Evolutionary conservation across 2,113 vertebrate species (phyloP).

Genomic region (Tetrao urogallus): DNA sequence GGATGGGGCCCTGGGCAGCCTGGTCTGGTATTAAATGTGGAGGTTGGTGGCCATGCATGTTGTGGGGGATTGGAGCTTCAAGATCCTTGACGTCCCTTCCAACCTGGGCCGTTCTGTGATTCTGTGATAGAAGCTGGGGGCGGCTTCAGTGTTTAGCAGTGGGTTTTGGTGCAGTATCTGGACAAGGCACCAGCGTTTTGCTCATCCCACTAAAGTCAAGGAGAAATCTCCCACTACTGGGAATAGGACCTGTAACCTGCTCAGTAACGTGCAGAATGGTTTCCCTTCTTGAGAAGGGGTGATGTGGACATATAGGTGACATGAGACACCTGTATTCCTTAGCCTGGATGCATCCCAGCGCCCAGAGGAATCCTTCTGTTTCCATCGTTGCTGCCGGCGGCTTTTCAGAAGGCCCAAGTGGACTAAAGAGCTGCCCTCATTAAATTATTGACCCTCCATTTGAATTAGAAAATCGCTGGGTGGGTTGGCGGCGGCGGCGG

Average conservation of each 20-base stretch:
- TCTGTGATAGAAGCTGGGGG: too few relatives aligned
- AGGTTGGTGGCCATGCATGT: too few relatives aligned
- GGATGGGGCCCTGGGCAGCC: too few relatives aligned
- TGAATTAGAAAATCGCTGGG: neutral
- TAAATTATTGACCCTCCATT: neutral
- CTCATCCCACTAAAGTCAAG: neutral
- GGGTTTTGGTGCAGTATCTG: neutral
- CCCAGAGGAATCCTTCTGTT: neutral
- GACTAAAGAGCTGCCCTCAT: neutral
- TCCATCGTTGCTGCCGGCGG: neutral
- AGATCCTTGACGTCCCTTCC: too few relatives aligned
- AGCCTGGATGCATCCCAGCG: too few relatives aligned
- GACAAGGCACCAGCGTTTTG: neutral
- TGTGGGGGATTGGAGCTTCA: too few relatives aligned
- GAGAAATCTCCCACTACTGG: neutral
- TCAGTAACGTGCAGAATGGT: neutral
- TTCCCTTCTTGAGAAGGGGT: neutral
- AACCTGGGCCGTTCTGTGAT: too few relatives aligned
- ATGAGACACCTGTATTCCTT: too few relatives aligned
- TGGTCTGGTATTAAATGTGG: too few relatives aligned
- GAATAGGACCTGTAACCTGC: neutral
- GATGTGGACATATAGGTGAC: fast-evolving
- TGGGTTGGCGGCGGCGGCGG: neutral
- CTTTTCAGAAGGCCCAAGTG: neutral
- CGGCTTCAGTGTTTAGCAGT: neutral